Evolutionary conservation across 2,797 vertebrate genomes (phyloP).

Genomic region (Adrianichthys oophorus): DNA sequence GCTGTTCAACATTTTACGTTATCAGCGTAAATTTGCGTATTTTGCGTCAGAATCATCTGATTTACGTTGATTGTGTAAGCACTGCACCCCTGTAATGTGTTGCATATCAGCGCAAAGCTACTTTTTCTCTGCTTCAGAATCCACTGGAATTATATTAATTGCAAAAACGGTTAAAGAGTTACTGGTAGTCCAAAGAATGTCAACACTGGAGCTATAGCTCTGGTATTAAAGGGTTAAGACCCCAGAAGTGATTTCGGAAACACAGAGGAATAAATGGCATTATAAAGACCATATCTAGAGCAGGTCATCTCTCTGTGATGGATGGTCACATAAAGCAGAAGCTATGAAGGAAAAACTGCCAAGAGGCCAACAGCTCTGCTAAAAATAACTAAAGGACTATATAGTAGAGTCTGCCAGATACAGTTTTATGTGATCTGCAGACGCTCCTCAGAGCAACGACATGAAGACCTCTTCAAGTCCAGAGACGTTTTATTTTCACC

Average conservation of each 20-base stretch:
- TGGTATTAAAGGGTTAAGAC: slow-evolving; percentile 1
- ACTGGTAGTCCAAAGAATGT: too few relatives aligned
- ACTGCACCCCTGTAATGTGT: too few relatives aligned
- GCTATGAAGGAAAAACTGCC: slow-evolving; percentile 54
- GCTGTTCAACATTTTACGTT: too few relatives aligned
- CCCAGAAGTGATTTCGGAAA: slow-evolving; percentile 1
- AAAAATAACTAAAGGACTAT: slow-evolving; percentile 59
- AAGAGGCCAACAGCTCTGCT: slow-evolving; percentile 54
- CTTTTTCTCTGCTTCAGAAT: too few relatives aligned
- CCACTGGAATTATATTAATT: too few relatives aligned
- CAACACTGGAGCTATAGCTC: too few relatives aligned
- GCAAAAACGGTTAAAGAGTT: too few relatives aligned
- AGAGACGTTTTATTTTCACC: slow-evolving; percentile 21
- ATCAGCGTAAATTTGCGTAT: too few relatives aligned
- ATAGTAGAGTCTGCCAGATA: slow-evolving; percentile 31
- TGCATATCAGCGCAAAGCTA: too few relatives aligned
- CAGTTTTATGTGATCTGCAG: slow-evolving; percentile 35
- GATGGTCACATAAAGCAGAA: slow-evolving; percentile 55
- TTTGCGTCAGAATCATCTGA: too few relatives aligned
- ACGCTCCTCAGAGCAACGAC: slow-evolving; percentile 15
- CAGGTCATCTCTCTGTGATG: slow-evolving; percentile 45
- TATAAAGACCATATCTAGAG: slow-evolving; percentile 37
- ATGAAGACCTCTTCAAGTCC: slow-evolving; percentile 18
- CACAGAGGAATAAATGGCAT: slow-evolving; percentile 16
- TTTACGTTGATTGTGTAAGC: too few relatives aligned